Percentiles rank a stretch among this genome's conserved stretches.
phyloP scores from a whole-genome alignment of 1,140 invertebrate genomes.

The Heliothis virescens region DNA sequence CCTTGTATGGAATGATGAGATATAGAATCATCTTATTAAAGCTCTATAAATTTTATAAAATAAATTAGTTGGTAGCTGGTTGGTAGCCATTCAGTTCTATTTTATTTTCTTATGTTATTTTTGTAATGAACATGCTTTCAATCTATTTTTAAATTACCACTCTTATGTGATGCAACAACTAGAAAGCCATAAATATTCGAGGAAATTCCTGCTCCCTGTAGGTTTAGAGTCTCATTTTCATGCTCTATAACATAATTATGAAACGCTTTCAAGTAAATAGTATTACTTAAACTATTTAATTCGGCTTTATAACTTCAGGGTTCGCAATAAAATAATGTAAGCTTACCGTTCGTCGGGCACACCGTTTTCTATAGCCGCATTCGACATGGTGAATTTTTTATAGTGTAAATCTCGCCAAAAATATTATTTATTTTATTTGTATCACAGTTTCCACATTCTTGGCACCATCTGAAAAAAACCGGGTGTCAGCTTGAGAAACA shows the following conservation, averaged over 20 bases:
- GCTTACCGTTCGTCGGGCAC: conserved; percentile 72
- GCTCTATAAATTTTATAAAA: background rate
- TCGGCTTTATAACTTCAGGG: background rate
- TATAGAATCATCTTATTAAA: no score
- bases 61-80: background rate
- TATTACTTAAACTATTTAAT: background rate
- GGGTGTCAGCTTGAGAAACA: background rate
- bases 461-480: conserved; percentile 56
- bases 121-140: background rate
- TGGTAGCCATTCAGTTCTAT: background rate
- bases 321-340: background rate
- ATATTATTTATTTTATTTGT: conserved; percentile 29
- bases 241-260: no score
- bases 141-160: background rate
- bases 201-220: no score
- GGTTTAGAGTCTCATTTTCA: no score
- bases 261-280: background rate
- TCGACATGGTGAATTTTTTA: conserved; percentile 65
- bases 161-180: background rate
- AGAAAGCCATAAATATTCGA: no score
- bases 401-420: conserved; percentile 35
- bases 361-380: conserved; percentile 71
- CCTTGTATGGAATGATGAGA: no score
- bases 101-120: background rate
- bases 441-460: conserved; percentile 56